phyloP scores from a whole-genome alignment of 2,888 invertebrate species.

The Augochlorella aurata region DNA sequence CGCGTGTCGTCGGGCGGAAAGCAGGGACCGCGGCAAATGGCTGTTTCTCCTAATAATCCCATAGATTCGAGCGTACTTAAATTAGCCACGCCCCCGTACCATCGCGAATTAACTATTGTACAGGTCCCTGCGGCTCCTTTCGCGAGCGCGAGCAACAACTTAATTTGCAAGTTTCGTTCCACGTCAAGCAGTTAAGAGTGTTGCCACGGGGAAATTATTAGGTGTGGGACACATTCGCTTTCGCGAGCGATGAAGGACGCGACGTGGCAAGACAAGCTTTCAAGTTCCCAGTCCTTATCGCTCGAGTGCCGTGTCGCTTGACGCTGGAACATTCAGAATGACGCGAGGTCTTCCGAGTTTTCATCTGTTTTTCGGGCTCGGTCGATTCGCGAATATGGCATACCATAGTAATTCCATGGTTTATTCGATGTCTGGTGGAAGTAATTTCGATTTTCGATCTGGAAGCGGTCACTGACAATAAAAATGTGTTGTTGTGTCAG shows the following conservation, averaged over 20 bases:
- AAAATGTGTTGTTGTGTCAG: too few species aligned
- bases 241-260: conserved; percentile 10
- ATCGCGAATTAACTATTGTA: neutral
- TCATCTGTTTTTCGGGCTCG: too few species aligned
- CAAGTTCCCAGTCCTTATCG: too few species aligned
- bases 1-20: neutral
- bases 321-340: too few species aligned
- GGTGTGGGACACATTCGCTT: neutral
- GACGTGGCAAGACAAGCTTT: neutral
- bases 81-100: conserved; percentile 32
- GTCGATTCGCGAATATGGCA: too few species aligned
- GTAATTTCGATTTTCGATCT: too few species aligned
- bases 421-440: too few species aligned
- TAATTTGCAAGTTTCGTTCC: conserved; percentile 44
- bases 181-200: conserved; percentile 30
- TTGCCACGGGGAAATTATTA: conserved; percentile 32
- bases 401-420: too few species aligned
- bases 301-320: too few species aligned
- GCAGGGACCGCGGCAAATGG: conserved; percentile 14
- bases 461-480: too few species aligned
- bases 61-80: conserved; percentile 43
- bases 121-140: conserved; percentile 26
- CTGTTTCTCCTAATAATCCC: conserved; percentile 46
- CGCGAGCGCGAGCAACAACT: conserved; percentile 16
- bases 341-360: too few species aligned